These are phyloP conservation scores for Cromileptes altivelis DNA, from an alignment of 2,113 vertebrate species.

Conservation along the genomic window DNA sequence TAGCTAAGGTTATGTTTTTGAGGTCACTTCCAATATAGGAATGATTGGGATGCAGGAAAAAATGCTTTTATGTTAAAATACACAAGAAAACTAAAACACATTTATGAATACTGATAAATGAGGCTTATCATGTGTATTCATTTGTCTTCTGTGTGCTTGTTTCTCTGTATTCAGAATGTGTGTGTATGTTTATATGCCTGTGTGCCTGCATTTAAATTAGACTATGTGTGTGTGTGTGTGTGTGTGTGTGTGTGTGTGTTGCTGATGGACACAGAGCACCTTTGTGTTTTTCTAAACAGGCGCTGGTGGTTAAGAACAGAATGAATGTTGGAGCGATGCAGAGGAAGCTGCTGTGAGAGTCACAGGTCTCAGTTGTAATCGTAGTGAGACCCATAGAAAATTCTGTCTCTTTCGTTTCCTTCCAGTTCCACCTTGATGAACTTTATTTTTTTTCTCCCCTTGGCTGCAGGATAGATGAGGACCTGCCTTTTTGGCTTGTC, in stretches of 20 bases:
- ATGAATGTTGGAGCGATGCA: conserved; percentile 10
- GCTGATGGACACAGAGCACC: conserved; percentile 52
- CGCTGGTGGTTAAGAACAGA: conserved; percentile 31
- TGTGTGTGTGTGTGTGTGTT: conserved; percentile 25
- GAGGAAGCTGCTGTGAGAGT: conserved; percentile 33
- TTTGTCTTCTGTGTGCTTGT: background rate
- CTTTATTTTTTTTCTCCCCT: background rate
- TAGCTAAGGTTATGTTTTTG: background rate
- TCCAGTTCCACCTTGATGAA: conserved; percentile 1
- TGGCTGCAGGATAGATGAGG: conserved; percentile 3
- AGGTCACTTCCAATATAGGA: background rate
- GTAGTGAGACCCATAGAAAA: conserved; percentile 55
- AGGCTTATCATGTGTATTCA: background rate
- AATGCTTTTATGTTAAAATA: background rate
- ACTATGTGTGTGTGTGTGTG: background rate
- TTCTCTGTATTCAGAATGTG: background rate
- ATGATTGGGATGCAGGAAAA: background rate
- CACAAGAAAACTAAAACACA: background rate
- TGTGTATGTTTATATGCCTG: conserved; percentile 33
- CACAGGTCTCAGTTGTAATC: conserved; percentile 48
- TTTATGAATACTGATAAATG: background rate
- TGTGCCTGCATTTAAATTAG: conserved; percentile 48
- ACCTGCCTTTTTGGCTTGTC: conserved; percentile 27
- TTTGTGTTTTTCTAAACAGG: conserved; percentile 68
- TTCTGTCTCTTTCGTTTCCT: conserved; percentile 56